Base-by-base conservation (phyloP, 1,140 invertebrate species). In the Anastrepha obliqua region DNA sequence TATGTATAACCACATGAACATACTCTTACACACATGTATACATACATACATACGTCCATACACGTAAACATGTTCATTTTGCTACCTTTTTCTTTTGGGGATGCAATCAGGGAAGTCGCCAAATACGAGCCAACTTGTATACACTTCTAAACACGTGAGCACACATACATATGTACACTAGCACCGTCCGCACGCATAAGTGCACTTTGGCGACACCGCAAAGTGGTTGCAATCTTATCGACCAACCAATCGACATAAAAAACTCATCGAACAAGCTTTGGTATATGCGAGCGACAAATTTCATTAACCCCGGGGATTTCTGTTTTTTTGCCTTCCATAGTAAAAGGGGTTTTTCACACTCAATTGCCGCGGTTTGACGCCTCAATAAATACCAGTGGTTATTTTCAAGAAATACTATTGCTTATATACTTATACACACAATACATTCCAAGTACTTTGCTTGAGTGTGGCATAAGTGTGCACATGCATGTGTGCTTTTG, bases 311-410 rank as follows among this genome's bases (percentile, higher is more conserved):
- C n/a, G 39, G 55, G 17, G 13, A 51, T 70, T 42, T 29, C n/a
- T 70, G 8, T 58, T 20, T 55, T 55, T 62, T 13, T 2, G 7
- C 85, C 20, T 59, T 44, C 44, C 15, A n/a, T 55, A 81, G 74
- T n/a, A 81, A 81, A 81, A 81, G 74, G 60, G 87, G 55, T 70
- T 88, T 87, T 92, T 92, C 90, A 91, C 89, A 92, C 91, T 91
- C 91, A 92, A 92, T 92, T 91, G 90, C 87, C 89, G 74, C 74
- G 89, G 90, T 89, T 92, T 92, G 90, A 92, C 91, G 91, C 91
- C 89, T 90, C 88, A 90, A 89, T 90, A 90, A 91, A 90, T 85
- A 70, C 15, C 74, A 81, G 74, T 81, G 85, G 85, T 62, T 62
- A 86, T 86, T 62, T 47, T 86, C 60, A 62, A 60, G 85, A 62